Conservation (phyloP, 1,140 invertebrate genomes). For the Piezodorus guildinii region DNA sequence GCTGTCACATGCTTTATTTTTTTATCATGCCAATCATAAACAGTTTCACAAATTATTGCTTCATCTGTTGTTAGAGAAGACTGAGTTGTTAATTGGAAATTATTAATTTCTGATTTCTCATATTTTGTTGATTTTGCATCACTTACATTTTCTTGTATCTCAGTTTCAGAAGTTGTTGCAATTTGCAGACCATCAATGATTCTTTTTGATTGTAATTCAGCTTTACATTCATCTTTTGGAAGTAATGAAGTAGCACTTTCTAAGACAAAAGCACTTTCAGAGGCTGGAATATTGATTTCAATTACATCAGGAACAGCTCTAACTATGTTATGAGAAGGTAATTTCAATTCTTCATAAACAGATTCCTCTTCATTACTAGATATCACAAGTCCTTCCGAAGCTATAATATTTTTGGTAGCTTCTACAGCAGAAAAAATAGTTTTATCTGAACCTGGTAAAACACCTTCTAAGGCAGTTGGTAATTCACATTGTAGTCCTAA, state of each 20-base stretch:
- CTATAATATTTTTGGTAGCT: neutral
- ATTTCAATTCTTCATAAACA: neutral
- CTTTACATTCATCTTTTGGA: neutral
- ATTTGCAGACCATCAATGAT: neutral
- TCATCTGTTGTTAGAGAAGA: constrained; percentile 10
- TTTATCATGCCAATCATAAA: neutral
- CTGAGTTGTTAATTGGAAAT: neutral
- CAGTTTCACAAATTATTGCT: constrained; percentile 9
- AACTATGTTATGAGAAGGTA: neutral
- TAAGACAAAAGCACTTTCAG: constrained; percentile 1
- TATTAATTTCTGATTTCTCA: no score
- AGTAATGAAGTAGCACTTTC: constrained; percentile 7
- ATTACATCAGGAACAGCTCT: constrained; percentile 12
- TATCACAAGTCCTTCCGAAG: constrained; percentile 13
- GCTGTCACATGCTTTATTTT: neutral
- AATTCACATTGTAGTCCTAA: constrained; percentile 20
- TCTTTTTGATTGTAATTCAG: neutral
- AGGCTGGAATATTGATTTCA: constrained; percentile 13
- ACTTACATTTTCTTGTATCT: neutral
- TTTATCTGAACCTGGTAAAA: neutral
- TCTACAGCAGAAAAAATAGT: neutral
- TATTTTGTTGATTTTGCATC: constrained; percentile 2
- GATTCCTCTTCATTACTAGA: constrained; percentile 3
- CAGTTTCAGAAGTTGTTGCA: constrained; percentile 2
- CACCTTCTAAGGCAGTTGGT: constrained; percentile 9